Evolutionary conservation across 2,113 vertebrate genomes (phyloP).

Genomic region (Dicentrarchus labrax): DNA sequence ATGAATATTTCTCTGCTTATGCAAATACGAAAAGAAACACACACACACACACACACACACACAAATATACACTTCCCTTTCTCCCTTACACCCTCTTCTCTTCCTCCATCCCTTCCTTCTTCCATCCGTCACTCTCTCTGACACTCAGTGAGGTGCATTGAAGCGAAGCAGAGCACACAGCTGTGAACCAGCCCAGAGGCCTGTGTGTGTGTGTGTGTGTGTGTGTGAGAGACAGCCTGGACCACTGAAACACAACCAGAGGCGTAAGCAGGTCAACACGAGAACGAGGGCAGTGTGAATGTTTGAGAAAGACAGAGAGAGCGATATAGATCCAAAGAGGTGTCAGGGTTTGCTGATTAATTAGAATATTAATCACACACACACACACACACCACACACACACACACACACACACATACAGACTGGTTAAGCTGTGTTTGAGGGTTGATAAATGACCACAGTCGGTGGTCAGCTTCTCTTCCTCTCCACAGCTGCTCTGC

Average conservation of each 20-base stretch:
- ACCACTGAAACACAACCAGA: constrained; percentile 58
- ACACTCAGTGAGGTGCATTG: constrained; percentile 55
- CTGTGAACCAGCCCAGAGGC: constrained; percentile 64
- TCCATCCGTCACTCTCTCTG: constrained; percentile 45
- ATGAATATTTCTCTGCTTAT: too few relatives aligned
- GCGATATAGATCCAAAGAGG: background rate
- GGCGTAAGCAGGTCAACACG: constrained; percentile 58
- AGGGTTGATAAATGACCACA: constrained; percentile 55
- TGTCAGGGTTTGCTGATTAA: constrained; percentile 18
- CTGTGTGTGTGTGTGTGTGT: constrained; percentile 24
- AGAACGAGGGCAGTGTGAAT: constrained; percentile 20
- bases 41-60: background rate
- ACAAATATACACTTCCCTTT: background rate
- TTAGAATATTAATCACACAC: constrained; percentile 28
- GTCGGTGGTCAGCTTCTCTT: constrained; percentile 37
- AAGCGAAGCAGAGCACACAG: constrained; percentile 65
- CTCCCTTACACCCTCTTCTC: background rate
- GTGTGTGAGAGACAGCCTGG: constrained; percentile 42
- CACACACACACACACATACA: constrained; percentile 12
- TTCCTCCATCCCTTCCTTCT: background rate
- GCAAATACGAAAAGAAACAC: too few relatives aligned
- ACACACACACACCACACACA: constrained; percentile 14
- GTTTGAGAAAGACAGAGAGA: background rate
- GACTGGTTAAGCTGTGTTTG: constrained; percentile 37
- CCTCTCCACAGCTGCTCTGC: constrained; percentile 58